These are phyloP conservation scores for Rhipidura dahli DNA, from an alignment of 2,113 vertebrate species.

Conservation along the genomic window DNA sequence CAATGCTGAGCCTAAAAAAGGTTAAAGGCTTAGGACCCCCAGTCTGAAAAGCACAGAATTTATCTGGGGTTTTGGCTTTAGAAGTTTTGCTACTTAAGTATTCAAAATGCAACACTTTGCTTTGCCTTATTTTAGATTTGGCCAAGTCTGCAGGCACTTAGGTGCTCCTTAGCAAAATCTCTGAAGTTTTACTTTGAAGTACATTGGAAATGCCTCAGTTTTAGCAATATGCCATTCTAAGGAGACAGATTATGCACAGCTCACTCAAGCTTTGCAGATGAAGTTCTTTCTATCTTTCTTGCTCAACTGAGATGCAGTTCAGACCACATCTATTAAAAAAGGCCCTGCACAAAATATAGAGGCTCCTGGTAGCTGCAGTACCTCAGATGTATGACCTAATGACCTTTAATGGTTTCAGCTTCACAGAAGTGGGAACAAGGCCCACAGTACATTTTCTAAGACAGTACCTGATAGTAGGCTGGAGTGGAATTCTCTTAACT, in stretches of 20 bases:
- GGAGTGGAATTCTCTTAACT: not conserved
- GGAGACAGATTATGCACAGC: not conserved
- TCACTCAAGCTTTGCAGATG: not conserved
- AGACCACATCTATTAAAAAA: not conserved
- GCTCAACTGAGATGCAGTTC: not conserved
- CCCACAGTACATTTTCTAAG: not conserved
- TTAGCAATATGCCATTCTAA: not conserved
- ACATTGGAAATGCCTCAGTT: not conserved
- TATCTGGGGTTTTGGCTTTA: not conserved
- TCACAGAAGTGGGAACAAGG: not conserved
- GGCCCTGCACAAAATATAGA: not conserved
- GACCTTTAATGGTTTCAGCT: not conserved
- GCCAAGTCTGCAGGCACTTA: not conserved
- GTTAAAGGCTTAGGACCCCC: not conserved
- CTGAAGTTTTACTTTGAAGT: not conserved
- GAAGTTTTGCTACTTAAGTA: not conserved
- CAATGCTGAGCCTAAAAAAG: not conserved
- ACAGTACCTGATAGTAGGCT: not conserved
- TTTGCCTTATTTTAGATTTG: not conserved
- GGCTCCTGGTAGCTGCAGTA: not conserved
- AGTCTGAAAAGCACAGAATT: not conserved
- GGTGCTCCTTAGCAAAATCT: not conserved
- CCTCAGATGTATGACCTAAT: not conserved
- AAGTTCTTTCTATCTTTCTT: not conserved
- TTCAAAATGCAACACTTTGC: not conserved